Evolutionary conservation across 2,113 vertebrate genomes (phyloP), one percentile per base, ranked within the genome.

Genomic region (Antennarius striatus): DNA sequence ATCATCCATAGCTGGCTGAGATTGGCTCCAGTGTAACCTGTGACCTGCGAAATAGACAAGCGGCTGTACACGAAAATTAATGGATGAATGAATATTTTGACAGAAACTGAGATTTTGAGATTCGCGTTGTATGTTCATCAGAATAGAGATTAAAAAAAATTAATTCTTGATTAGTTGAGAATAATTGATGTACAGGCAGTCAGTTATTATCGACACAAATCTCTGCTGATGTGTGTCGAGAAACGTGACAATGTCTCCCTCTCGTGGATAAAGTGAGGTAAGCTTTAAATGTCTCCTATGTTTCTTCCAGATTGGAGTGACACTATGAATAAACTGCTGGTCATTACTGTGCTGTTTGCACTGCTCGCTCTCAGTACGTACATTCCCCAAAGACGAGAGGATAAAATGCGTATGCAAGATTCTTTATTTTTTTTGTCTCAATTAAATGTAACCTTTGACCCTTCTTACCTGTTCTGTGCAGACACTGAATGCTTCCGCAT

Each of bases 301-400:
- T 75, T 30, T 71, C 29, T 56, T 48, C 57, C 75, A 92, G 90
- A 73, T 75, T 13, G 49, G 4, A 60, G 49, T 36, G 59, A 48
- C 83, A 87, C 2, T 56, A 93, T 92, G 91, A 90, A 90, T 60
- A 93, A 90, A 71, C 64, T 93, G 50, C 30, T 93, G 63, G 61
- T 83, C n/a, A 40, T 91, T 17, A 77, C 89, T 42, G 82, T 90
- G 70, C 80, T 93, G 40, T 56, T 90, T 28, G 80, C 86, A 50
- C 75, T 92, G 45, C 65, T 92, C 6, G 86, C 87, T 49, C 51
- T 90, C 62, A 88, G 93, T 93, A 90, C 73, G 90, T 88, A 6
- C 10, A 10, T 61, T 58, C 10, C 57, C 2, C 3, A 3, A 10
- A 2, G 7, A 36, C 7, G 7, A 36, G 32, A 36, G 3, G 32